Evolutionary conservation across 2,888 invertebrate species (phyloP).

Genomic region (Noctua pronuba): DNA sequence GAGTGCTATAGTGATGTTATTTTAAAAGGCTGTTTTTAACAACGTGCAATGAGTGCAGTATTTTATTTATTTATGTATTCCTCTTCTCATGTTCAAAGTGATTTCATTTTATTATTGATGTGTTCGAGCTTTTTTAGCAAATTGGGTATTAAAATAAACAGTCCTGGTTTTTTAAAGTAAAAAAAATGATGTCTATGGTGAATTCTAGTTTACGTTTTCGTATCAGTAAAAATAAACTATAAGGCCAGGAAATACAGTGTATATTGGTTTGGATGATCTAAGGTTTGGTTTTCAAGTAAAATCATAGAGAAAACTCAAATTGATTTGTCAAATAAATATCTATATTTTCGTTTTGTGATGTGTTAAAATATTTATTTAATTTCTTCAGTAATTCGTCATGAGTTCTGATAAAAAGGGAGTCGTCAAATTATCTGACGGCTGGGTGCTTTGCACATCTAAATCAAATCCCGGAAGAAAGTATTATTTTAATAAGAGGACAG

Average conservation of each 20-base stretch:
- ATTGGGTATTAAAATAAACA: not conserved
- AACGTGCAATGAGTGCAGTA: not conserved
- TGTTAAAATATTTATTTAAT: slow-evolving; percentile 69
- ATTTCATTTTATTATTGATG: not conserved
- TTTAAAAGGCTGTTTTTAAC: not conserved
- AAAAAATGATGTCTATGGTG: slow-evolving; percentile 28
- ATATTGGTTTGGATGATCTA: not conserved
- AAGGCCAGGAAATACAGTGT: accelerated
- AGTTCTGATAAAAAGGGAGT: slow-evolving; percentile 79
- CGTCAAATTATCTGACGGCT: slow-evolving; percentile 87
- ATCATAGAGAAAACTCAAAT: slow-evolving; percentile 70
- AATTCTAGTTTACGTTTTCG: not conserved
- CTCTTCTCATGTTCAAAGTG: not conserved
- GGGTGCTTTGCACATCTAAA: slow-evolving; percentile 86
- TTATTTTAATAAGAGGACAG: slow-evolving; percentile 87
- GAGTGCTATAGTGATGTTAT: not conserved
- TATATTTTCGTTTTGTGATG: slow-evolving; percentile 69
- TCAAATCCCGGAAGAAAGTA: slow-evolving; percentile 86
- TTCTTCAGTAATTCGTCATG: slow-evolving; percentile 75
- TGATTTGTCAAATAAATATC: slow-evolving; percentile 74
- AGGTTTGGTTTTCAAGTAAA: slow-evolving; percentile 52
- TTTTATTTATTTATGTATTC: not conserved
- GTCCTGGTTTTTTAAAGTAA: slow-evolving; percentile 8
- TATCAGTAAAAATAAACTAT: slow-evolving; percentile 18
- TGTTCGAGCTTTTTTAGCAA: slow-evolving; percentile 3